Evolutionary conservation across 2,797 vertebrate genomes (phyloP), one percentile per base, ranked within the genome.

Genomic region (Chlorospingus semifuscus): DNA sequence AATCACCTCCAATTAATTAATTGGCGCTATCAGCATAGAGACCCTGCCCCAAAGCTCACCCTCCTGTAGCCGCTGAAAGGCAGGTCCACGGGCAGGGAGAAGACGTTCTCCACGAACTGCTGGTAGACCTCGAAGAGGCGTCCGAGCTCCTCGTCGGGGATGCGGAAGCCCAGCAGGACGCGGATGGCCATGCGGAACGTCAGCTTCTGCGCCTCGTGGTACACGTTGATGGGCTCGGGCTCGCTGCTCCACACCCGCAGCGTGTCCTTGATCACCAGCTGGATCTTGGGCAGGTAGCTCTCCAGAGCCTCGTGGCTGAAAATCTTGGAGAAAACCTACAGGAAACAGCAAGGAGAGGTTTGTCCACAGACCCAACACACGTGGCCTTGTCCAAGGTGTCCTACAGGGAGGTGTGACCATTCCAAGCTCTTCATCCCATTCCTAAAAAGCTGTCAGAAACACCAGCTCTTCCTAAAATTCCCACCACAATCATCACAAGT

Each of bases 151-250:
- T 99, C 99, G 8, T 99, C 99, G 0, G 98, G 98, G 79, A 99
- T 98, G 68, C 99, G 98, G 98, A 99, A 99, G 3, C 99, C 99
- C 94, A 99, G 98, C 76, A 99, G 98, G 80, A 99, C 99, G 0
- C 99, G 98, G 90, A 99, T 98, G 4, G 99, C 99, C 99, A 99
- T 99, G 68, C 98, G 99, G 98, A 99, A 99, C 4, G 99, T 99
- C 87, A 99, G 96, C 82, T 98, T 97, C 98, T 99, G 99, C 2
- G 99, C 97, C 97, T 99, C 99, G 0, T 98, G 98, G 97, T 99
- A 99, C 83, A 99, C 99, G 0, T 99, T 99, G 97, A 99, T 99
- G 96, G 99, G 97, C 41, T 99, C 99, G 0, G 99, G 98, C 81
- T 98, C 98, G 95, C 99, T 99, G 97, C 99, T 99, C 99, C 99